Evolutionary conservation across 2,888 invertebrate genomes (phyloP).

Genomic region (Lasioglossum oenotherae): DNA sequence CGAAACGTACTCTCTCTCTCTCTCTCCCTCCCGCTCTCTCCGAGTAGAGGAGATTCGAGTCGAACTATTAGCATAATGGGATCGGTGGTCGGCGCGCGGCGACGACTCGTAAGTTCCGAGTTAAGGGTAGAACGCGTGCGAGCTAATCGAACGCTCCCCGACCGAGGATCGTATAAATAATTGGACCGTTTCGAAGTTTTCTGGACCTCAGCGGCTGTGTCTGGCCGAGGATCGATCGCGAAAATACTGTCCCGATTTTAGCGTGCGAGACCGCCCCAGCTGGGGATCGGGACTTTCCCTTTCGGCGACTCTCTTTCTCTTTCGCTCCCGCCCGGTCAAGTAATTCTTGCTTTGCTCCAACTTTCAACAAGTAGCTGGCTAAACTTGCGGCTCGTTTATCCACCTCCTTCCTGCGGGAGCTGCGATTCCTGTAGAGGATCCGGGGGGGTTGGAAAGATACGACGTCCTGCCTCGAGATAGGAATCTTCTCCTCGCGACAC

Average conservation of each 20-base stretch:
- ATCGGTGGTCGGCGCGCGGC: slow-evolving; percentile 43
- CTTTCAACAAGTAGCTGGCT: slow-evolving; percentile 40
- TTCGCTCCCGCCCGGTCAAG: neutral
- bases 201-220: neutral
- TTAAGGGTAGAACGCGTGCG: slow-evolving; percentile 35
- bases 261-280: slow-evolving; percentile 5
- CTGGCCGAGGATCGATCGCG: neutral
- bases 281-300: slow-evolving; percentile 37
- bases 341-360: slow-evolving; percentile 18
- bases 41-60: slow-evolving; percentile 49
- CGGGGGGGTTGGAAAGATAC: neutral
- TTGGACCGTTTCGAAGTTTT: neutral
- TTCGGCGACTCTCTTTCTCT: slow-evolving; percentile 12
- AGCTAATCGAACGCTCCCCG: slow-evolving; percentile 6
- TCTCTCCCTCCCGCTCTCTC: neutral
- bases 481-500: neutral
- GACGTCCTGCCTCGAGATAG: neutral
- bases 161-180: slow-evolving; percentile 1
- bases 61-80: slow-evolving; percentile 51
- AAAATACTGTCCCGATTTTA: neutral
- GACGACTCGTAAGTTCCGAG: slow-evolving; percentile 43
- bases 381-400: slow-evolving; percentile 18
- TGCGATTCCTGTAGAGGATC: neutral
- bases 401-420: neutral
- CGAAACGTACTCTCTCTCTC: neutral